Evolutionary conservation across 2,888 invertebrate species (phyloP).

Genomic region (Agonum fuliginosum): DNA sequence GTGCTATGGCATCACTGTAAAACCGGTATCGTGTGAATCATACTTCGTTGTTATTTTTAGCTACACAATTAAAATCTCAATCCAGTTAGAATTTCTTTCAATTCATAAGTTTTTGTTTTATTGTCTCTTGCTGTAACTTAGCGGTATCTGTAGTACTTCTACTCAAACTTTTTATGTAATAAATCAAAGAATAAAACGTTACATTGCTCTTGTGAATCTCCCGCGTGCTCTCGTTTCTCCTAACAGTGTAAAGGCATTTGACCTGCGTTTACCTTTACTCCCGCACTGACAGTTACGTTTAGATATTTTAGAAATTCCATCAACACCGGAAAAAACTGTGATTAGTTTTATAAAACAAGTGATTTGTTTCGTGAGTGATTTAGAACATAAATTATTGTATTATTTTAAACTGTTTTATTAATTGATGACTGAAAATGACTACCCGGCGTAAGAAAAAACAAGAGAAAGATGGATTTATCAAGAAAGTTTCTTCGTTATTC

Average conservation of each 20-base stretch:
- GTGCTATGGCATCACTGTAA: neutral
- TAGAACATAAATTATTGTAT: conserved; percentile 13
- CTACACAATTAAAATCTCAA: conserved; percentile 45
- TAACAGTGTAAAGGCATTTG: conserved; percentile 59
- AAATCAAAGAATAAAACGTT: conserved; percentile 4
- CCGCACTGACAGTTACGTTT: conserved; percentile 56
- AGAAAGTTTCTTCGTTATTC: conserved; percentile 91
- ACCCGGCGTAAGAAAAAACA: conserved; percentile 81
- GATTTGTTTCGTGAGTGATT: conserved; percentile 44
- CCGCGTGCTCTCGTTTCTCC: conserved; percentile 38
- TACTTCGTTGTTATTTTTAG: conserved; percentile 50
- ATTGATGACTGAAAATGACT: conserved; percentile 73
- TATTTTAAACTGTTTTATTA: conserved; percentile 35
- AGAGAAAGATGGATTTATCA: conserved; percentile 84
- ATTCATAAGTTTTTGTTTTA: conserved; percentile 5
- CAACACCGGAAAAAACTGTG: conserved; percentile 27
- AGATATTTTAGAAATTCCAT: conserved; percentile 57
- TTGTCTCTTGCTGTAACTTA: neutral
- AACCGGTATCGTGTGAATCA: conserved; percentile 33
- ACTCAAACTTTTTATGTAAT: neutral
- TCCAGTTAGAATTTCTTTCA: conserved; percentile 4
- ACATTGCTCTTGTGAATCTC: neutral
- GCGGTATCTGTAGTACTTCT: neutral
- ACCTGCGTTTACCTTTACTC: conserved; percentile 59
- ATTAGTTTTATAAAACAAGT: conserved; percentile 13